A percentile compares a stretch with the other conserved stretches of the same genome.
Evolutionary conservation across 2,113 vertebrate genomes (phyloP).

Genomic region (Lampris incognitus): DNA sequence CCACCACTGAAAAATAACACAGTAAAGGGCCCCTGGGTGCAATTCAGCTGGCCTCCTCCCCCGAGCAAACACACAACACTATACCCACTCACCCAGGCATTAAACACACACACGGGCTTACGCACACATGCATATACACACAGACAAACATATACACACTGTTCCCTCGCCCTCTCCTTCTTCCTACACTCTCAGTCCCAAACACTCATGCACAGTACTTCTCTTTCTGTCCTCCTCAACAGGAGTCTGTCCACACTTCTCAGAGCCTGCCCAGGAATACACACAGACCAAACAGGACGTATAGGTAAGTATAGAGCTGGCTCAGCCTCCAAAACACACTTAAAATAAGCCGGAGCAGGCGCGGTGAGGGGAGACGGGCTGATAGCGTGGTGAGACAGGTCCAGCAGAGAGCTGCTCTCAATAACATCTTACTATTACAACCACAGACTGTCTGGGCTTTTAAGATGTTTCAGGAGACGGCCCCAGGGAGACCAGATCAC

Average conservation of each 20-base stretch:
- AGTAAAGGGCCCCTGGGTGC: conserved; percentile 51
- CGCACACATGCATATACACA: conserved; percentile 47
- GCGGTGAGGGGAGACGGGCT: conserved; percentile 42
- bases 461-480: conserved; percentile 72
- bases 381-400: conserved; percentile 55
- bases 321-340: conserved; percentile 57
- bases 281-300: conserved; percentile 46
- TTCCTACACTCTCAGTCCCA: conserved; percentile 33
- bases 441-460: conserved; percentile 68
- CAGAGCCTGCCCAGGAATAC: conserved; percentile 14
- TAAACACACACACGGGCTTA: background rate
- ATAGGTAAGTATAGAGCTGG: conserved; percentile 68
- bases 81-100: conserved; percentile 72
- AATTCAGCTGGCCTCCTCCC: conserved; percentile 41
- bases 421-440: conserved; percentile 75
- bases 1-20: conserved; percentile 62
- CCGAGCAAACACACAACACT: conserved; percentile 64
- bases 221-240: conserved; percentile 44
- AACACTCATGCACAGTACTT: conserved; percentile 67
- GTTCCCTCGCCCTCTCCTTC: background rate
- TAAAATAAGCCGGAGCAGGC: conserved; percentile 73
- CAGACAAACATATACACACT: conserved; percentile 37
- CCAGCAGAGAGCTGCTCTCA: conserved; percentile 60
- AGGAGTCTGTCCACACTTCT: conserved; percentile 13
- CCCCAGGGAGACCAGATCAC: conserved; percentile 51